Conservation (phyloP, 2,797 vertebrate species). For the Sphenopsis melanotis region DNA sequence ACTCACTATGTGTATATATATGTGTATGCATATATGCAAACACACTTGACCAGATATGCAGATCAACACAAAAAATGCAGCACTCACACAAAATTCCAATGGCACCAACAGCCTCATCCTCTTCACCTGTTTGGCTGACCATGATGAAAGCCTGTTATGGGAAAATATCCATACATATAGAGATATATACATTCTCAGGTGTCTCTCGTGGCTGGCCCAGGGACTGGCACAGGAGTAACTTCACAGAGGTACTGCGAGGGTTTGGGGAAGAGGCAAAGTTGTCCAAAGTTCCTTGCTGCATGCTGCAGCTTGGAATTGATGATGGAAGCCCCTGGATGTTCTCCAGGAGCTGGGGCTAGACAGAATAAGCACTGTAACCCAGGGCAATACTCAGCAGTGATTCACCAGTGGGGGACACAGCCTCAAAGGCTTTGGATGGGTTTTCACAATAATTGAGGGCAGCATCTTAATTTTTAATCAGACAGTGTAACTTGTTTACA, state of each 20-base stretch:
- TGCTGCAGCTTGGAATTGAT: background rate
- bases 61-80: background rate
- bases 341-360: background rate
- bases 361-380: background rate
- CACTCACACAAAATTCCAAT: background rate
- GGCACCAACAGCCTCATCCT: background rate
- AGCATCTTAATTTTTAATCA: slow-evolving; percentile 31
- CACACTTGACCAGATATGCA: background rate
- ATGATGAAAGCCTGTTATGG: background rate
- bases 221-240: background rate
- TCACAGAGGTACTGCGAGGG: background rate
- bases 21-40: background rate
- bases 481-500: background rate
- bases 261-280: fast-evolving
- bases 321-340: background rate
- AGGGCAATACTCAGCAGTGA: background rate
- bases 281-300: background rate
- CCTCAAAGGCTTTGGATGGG: background rate
- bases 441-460: background rate
- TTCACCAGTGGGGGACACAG: background rate
- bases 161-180: background rate
- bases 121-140: background rate
- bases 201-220: background rate
- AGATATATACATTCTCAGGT: fast-evolving
- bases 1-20: background rate